Base-by-base conservation (phyloP, 2,113 vertebrate genomes). In the Lamprologus sp. region DNA sequence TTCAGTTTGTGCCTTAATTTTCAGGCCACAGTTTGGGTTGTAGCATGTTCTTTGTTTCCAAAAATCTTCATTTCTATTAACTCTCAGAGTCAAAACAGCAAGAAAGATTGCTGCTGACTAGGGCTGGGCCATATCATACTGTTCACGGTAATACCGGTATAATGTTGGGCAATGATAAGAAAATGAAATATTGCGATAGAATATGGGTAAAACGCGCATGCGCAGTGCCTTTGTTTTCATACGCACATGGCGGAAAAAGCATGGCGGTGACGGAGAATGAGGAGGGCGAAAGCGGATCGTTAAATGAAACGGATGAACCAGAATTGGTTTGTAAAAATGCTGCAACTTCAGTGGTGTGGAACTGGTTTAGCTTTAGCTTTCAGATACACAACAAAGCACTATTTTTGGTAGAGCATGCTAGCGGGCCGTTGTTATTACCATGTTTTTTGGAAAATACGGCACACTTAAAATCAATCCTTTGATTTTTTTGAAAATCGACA, bases 241-340 rank as follows among this genome's bases (percentile, higher is more conserved):
- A n/a, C 0, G 5, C 9, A 53, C 49, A 53, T 10, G 49, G 17
- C 5, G 1, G 17, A n/a, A 51, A 51, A 3, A 51, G 8, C 49
- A 51, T 3, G 8, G 49, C 0, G 19, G 4, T 1, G 49, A 51
- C 3, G 2, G 3, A 5, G 49, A 49, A 49, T 49, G 47, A 49
- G 7, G 5, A 49, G 15, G 0, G 2, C 1, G 1, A 51, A 51
- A 0, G 17, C 3, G 1, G 17, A 51, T 51, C 3, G 17, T 19
- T 51, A 0, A 51, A 5, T 51, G 49, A 51, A 9, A 5, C 49
- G 0, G 3, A 19, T 51, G 4, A 51, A 51, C 0, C 49, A 51
- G 17, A 51, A 19, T 1, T 51, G 49, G 17, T 51, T 51, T 51
- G 49, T 51, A 19, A 19, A 51, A 19, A 19, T 51, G 49, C 49